A percentile compares a stretch with the other conserved stretches of the same genome.
Conservation (phyloP, 2,888 invertebrate genomes). For the Amphipoea oculea region DNA sequence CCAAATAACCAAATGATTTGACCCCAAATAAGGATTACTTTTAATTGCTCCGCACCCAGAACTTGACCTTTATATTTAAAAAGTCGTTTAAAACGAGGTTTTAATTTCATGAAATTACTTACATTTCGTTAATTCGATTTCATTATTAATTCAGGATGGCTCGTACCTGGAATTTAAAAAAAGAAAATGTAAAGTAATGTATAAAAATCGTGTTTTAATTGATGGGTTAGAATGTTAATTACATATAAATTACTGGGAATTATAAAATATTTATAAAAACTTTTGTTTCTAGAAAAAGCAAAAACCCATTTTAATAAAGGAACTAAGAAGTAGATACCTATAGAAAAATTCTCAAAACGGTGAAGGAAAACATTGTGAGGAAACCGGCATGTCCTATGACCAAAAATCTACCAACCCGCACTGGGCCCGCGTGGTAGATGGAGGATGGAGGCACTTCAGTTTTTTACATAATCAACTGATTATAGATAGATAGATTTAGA, state of each 20-base stretch:
- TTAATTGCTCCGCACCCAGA: conserved; percentile 30
- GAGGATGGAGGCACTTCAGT: not conserved
- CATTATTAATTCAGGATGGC: conserved; percentile 17
- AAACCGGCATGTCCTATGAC: too few relatives aligned
- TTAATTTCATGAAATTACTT: conserved; percentile 48
- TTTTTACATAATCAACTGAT: not conserved
- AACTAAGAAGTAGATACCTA: too few relatives aligned
- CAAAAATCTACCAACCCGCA: not conserved
- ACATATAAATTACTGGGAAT: not conserved
- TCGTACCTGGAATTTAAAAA: conserved; percentile 44
- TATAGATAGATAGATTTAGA: too few relatives aligned
- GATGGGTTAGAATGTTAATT: not conserved
- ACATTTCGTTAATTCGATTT: conserved; percentile 37
- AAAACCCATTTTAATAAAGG: not conserved
- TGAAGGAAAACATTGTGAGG: not conserved
- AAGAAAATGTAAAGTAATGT: conserved; percentile 8
- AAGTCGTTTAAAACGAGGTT: conserved; percentile 17
- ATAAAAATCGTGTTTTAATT: conserved; percentile 4
- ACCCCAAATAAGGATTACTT: conserved; percentile 9
- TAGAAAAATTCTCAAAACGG: not conserved
- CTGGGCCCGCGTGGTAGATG: not conserved
- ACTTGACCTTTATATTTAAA: conserved; percentile 20
- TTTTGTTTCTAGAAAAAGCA: not conserved
- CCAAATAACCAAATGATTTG: conserved; percentile 25
- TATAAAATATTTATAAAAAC: not conserved